Evolutionary conservation across 2,113 vertebrate genomes (phyloP), one percentile per base, ranked within the genome.

Genomic region (Salvator merianae): DNA sequence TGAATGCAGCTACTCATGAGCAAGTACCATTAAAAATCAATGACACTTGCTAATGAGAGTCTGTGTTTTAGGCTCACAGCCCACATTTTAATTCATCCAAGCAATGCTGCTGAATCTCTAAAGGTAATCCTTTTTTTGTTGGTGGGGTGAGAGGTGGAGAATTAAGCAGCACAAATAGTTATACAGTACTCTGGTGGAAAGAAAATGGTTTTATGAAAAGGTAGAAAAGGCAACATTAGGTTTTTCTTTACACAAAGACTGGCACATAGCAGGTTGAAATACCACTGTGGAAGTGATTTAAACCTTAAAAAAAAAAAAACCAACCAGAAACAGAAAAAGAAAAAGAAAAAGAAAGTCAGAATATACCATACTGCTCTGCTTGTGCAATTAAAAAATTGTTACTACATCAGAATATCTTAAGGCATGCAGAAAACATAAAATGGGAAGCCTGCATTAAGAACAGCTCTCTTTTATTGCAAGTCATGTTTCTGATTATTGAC

Each of bases 241-340:
- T 28, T 71, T 90, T 84, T 85, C 85, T 90, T 90, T 87, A 88
- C 83, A 77, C 83, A 88, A 78, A 89, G 88, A 86, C 69, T 95
- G 92, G 86, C 92, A 90, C 86, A 80, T 76, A 71, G 86, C 76
- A 83, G 59, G 72, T 85, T 90, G 90, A 91, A 92, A 81, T 2
- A 4, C 75, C 92, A 83, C 87, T 91, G 86, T 32, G 2, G 87
- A 89, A 32, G 90, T 88, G 83, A 53, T 85, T 93, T 50, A 87
- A 90, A 90, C 70, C 65, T 90, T 89, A 89, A 84, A 40, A 72
- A 72, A 70, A 30, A 14, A 55, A 38, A 71, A 47, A n/a, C n/a
- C n/a, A n/a, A n/a, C n/a, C n/a, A 20, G 55, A 59, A 20, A 59
- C 2, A 59, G 20, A 20, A 59, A 59, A 70, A 30, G 24, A 55